Conservation (phyloP, 2,113 vertebrate genomes). For the Scolopax mira region DNA sequence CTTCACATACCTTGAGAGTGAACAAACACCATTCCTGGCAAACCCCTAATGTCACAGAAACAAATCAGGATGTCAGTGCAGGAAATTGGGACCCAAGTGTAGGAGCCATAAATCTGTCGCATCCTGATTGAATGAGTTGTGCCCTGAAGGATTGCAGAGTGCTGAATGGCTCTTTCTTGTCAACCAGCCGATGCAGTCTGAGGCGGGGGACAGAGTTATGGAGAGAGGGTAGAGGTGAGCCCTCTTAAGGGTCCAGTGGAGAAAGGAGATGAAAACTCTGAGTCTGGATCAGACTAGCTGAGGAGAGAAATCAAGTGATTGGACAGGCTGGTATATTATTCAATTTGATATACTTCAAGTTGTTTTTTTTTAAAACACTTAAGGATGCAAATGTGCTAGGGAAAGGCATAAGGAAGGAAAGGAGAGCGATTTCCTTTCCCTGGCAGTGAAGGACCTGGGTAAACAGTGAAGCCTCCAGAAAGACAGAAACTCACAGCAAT, state of each 20-base stretch:
- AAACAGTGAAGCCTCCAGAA: background rate
- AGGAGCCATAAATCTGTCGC: constrained; percentile 48
- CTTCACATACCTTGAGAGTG: background rate
- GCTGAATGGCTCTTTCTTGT: constrained; percentile 29
- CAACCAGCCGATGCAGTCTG: background rate
- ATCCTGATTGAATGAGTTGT: constrained; percentile 49
- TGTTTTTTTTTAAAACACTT: background rate
- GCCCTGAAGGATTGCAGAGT: constrained; percentile 47
- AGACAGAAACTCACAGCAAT: no score
- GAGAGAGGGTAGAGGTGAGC: background rate
- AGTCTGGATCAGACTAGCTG: background rate
- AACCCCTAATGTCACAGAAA: constrained; percentile 49
- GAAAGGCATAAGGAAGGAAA: background rate
- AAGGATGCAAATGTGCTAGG: background rate
- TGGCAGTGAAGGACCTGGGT: background rate
- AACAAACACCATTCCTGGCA: background rate
- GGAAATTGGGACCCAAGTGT: constrained; percentile 53
- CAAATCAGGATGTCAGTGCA: constrained; percentile 63
- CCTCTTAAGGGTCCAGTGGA: background rate
- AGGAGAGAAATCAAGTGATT: background rate
- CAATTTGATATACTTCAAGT: background rate
- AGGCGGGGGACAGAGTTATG: constrained; percentile 11
- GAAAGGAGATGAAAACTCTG: background rate
- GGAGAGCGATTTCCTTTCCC: background rate
- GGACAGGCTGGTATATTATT: background rate